These are phyloP conservation scores for Sturmia bella DNA, from an alignment of 2,888 invertebrate genomes.

Conservation along the genomic window DNA sequence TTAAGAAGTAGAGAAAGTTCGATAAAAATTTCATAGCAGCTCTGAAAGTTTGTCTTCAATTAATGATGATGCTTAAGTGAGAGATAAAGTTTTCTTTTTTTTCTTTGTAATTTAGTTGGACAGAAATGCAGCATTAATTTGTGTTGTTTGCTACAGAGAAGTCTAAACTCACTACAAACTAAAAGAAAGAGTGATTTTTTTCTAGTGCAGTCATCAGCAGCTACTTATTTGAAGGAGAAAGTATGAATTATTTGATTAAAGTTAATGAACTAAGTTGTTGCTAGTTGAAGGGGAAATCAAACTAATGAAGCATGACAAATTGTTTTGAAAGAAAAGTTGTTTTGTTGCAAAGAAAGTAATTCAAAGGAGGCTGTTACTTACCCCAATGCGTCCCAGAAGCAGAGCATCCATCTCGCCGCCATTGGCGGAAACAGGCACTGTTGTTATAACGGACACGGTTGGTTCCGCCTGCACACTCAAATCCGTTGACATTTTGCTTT, in stretches of 20 bases:
- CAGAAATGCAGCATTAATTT: no score
- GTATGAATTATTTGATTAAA: constrained; percentile 27
- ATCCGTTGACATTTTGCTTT: constrained; percentile 78
- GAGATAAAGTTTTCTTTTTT: neutral
- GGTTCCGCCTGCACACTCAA: constrained; percentile 79
- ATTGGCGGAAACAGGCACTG: constrained; percentile 80
- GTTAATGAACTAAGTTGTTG: constrained; percentile 22
- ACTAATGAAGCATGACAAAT: constrained; percentile 50
- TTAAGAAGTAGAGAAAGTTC: neutral
- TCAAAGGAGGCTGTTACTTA: constrained; percentile 82
- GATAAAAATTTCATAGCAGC: neutral
- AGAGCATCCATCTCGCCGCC: constrained; percentile 92
- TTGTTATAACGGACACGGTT: constrained; percentile 80
- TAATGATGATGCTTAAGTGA: constrained; percentile 6
- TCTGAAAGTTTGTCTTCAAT: neutral
- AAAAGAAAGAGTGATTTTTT: constrained; percentile 13
- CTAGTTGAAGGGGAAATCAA: constrained; percentile 24
- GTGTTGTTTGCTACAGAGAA: constrained; percentile 14
- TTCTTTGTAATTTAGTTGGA: no score
- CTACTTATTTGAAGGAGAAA: constrained; percentile 26
- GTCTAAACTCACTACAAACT: constrained; percentile 14
- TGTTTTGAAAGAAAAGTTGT: constrained; percentile 18
- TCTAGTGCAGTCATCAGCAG: constrained; percentile 33
- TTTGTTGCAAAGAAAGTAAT: neutral
- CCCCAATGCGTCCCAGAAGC: constrained; percentile 89